Base-by-base conservation (phyloP, 2,797 vertebrate species). In the Rhinophrynus dorsalis region DNA sequence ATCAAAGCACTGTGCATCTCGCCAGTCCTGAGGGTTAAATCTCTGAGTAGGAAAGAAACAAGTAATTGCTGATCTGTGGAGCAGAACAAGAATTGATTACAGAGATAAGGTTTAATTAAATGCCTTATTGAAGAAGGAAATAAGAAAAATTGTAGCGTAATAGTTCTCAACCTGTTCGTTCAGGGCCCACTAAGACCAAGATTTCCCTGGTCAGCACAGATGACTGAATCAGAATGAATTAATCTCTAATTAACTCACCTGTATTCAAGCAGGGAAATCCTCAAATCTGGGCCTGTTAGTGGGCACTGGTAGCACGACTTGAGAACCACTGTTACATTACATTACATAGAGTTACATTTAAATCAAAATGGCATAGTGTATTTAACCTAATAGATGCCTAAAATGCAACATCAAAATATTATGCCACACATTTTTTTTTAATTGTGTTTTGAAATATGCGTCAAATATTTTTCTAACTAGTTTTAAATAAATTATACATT, bases 81-180 rank as follows among this genome's bases (percentile, higher is more conserved):
- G 30, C 68, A 72, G 68, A 72, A 65, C 68, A 57, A 65, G 52
- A 65, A 58, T 60, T 58, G 68, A 72, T 72, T 72, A 65, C 44
- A 72, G 50, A 57, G 68, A 72, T 58, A 72, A 58, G 68, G 54
- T 72, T 65, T 72, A 72, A 72, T 72, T 72, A 72, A 72, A 72
- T 65, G 54, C 60, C 52, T 72, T 65, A 64, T 65, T 72, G 61
- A 64, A 59, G 24, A 72, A 58, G 35, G 54, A 57, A 65, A 65
- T 72, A 72, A 58, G 52, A 38, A 65, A 65, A 56, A 23, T n/a
- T 45, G 20, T 26, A n/a, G n/a, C n/a, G n/a, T n/a, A n/a, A n/a
- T n/a, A n/a, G n/a, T n/a, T n/a, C n/a, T n/a, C n/a, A n/a, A n/a
- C n/a, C n/a, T n/a, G n/a, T n/a, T n/a, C n/a, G n/a, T n/a, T n/a